phyloP scores from a whole-genome alignment of 2,888 invertebrate genomes.

The Atrina japonica region DNA sequence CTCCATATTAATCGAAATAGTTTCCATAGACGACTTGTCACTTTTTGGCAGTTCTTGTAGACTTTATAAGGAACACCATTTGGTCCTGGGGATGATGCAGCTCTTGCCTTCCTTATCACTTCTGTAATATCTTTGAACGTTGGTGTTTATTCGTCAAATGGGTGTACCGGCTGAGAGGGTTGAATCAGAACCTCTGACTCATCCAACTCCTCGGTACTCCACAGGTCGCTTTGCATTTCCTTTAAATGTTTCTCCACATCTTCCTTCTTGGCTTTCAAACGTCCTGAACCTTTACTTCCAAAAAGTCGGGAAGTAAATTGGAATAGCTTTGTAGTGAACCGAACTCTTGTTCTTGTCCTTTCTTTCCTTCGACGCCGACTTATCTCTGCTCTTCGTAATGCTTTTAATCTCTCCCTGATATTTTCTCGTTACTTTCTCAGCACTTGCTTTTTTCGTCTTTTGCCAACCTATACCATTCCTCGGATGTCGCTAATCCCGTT shows the following conservation, averaged over 20 bases:
- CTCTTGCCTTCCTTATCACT: conserved; percentile 10
- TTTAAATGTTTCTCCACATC: neutral
- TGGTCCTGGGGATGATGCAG: conserved; percentile 20
- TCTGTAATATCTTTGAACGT: conserved; percentile 13
- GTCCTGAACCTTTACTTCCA: neutral
- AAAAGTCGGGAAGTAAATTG: conserved; percentile 19
- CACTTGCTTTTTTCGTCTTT: conserved; percentile 15
- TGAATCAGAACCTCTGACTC: conserved; percentile 18
- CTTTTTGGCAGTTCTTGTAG: conserved; percentile 25
- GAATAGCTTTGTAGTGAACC: conserved; percentile 17
- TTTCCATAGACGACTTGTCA: conserved; percentile 29
- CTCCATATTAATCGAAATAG: conserved; percentile 12
- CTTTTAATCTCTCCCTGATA: conserved; percentile 10
- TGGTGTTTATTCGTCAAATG: conserved; percentile 22
- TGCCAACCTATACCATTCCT: conserved; percentile 3
- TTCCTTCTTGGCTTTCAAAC: neutral
- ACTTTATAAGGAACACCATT: conserved; percentile 31
- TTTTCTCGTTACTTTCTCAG: conserved; percentile 6
- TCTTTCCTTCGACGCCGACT: conserved; percentile 27
- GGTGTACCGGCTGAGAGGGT: conserved; percentile 16
- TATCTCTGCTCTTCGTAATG: conserved; percentile 16
- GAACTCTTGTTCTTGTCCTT: conserved; percentile 7
- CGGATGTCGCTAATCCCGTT: conserved; percentile 15
- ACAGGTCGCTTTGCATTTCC: conserved; percentile 7
- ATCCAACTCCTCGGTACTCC: conserved; percentile 8